Evolutionary conservation across 2,888 invertebrate genomes (phyloP), one percentile per base, ranked within the genome.

Genomic region (Cynaeus angustus): DNA sequence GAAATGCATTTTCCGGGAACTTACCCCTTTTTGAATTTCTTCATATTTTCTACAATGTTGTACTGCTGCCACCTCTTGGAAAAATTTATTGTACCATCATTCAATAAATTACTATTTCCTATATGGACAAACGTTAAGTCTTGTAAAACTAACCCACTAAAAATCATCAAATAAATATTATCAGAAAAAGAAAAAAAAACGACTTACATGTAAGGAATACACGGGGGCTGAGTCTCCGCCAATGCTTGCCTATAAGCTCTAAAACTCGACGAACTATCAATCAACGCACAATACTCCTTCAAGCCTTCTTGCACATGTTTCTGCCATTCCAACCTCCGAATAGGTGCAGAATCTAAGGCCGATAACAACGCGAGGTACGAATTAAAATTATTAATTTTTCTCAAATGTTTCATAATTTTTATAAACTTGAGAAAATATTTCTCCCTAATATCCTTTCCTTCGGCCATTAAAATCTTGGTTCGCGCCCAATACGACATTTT

Each of bases 401-500:
- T 89, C 74, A 99, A 88, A 83, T 97, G 95, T 87, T 98, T 97
- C 98, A 99, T 98, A 72, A 99, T 97, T 86, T 99, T 99, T 70
- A 99, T 94, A 85, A 98, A 97, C 83, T 97, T 98, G 80, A 93
- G 91, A 68, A 96, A 95, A 84, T 95, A 96, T 82, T 94, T 94
- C 85, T 99, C 99, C 30, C 99, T 90, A 3, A 77, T 75, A 80
- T 99, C 98, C 80, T 94, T 95, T n/a, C 95, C 94, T 81, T 98
- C 98, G 84, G 95, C 94, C 78, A 95, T 94, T 59, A 99, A 86
- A 79, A 99, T 98, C 82, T 95, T 89, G 1, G 98, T 97, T 64
- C 99, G 88, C 43, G 97, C 97, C 98, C 98, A 98, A 82, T 95
- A 98, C 68, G 98, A 98, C 96, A 98, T 97, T 87, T 99, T 98